phyloP scores from a whole-genome alignment of 2,797 vertebrate species.

The Anolis apletophallus region DNA sequence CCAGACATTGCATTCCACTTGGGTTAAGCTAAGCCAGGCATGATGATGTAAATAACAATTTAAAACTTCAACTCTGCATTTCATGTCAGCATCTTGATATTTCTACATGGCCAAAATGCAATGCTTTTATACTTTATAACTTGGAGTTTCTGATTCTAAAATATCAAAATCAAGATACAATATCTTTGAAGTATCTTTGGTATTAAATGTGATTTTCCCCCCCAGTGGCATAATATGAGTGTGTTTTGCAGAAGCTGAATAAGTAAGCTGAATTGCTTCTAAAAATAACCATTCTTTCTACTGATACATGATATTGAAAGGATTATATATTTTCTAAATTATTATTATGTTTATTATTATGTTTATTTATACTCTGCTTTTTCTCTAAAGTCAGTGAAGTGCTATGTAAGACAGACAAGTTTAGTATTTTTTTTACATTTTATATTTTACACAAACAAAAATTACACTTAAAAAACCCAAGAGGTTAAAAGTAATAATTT shows the following conservation, averaged over 20 bases:
- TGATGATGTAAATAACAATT: neutral
- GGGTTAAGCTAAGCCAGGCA: neutral
- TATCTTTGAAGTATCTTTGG: neutral
- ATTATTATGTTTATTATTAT: no score
- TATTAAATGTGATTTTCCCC: neutral
- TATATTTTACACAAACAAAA: conserved; percentile 2
- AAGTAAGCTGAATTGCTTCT: neutral
- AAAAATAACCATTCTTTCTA: neutral
- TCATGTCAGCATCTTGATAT: neutral
- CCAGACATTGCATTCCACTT: neutral
- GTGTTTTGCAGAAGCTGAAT: neutral
- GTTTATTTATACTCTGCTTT: no score
- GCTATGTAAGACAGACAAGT: neutral
- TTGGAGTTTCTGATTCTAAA: neutral
- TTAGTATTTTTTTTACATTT: neutral
- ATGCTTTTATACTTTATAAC: neutral
- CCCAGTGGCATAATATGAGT: neutral
- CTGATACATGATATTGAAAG: neutral
- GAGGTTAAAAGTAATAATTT: neutral
- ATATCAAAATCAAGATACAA: neutral
- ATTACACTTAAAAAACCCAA: neutral
- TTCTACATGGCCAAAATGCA: neutral
- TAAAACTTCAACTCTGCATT: neutral
- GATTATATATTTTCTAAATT: neutral
- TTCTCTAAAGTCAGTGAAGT: neutral